Percentiles rank a stretch among this genome's conserved stretches.
phyloP scores from a whole-genome alignment of 2,113 vertebrate genomes.

The Nesoenas mayeri region DNA sequence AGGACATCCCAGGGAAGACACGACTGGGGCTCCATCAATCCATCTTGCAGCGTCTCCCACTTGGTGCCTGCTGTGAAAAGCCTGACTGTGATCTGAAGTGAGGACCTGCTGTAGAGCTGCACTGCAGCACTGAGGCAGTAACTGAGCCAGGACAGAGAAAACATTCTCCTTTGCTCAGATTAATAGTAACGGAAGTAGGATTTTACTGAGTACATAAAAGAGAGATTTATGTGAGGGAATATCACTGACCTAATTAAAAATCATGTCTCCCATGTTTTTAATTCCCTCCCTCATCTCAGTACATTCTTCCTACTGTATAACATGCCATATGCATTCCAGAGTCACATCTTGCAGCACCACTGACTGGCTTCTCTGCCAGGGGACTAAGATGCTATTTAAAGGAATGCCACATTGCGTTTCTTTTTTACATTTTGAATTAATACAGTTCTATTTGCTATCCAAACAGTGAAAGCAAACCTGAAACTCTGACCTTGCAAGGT shows the following conservation, averaged over 20 bases:
- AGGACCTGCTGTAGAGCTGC: background rate
- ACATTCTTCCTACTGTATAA: background rate
- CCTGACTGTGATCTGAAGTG: background rate
- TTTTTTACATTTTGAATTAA: background rate
- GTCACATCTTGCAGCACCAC: background rate
- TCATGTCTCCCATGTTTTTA: background rate
- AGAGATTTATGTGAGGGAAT: background rate
- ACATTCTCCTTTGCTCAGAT: background rate
- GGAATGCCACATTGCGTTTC: background rate
- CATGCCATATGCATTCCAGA: background rate
- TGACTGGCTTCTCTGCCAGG: background rate
- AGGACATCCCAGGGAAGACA: background rate
- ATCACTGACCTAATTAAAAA: background rate
- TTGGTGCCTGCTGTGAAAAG: background rate
- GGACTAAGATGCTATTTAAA: background rate
- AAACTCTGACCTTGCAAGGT: background rate
- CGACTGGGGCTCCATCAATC: background rate
- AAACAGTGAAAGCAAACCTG: conserved; percentile 15
- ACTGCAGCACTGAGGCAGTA: background rate
- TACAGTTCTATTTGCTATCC: background rate
- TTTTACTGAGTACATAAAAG: background rate
- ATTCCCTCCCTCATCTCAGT: background rate
- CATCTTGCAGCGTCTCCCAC: background rate
- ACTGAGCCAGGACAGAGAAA: background rate
- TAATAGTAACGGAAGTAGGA: background rate